Conservation (phyloP, 2,113 vertebrate genomes). For the Otis tarda region DNA sequence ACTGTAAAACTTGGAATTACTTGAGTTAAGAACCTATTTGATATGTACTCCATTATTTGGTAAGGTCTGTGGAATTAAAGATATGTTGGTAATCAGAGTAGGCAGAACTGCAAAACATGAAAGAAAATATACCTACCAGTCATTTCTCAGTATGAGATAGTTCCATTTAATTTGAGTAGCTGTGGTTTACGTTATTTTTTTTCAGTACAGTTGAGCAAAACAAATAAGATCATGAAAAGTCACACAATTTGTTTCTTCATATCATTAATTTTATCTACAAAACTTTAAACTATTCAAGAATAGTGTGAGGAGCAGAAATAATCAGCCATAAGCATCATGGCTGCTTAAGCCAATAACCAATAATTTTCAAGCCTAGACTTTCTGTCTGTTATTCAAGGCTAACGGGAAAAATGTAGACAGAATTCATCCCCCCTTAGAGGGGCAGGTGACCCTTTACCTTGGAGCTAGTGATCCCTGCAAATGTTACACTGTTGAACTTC, state of each 20-base stretch:
- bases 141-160: not conserved
- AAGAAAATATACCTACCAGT: not conserved
- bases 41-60: not conserved
- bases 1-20: not conserved
- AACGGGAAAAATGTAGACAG: conserved; percentile 30
- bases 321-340: conserved; percentile 47
- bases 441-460: conserved; percentile 27
- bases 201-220: conserved; percentile 21
- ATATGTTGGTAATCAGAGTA: not conserved
- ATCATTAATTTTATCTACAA: conserved; percentile 10
- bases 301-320: conserved; percentile 47
- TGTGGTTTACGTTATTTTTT: conserved; percentile 17
- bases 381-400: conserved; percentile 44
- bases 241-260: not conserved
- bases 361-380: conserved; percentile 18
- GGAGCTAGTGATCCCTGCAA: conserved; percentile 9
- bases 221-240: not conserved
- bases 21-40: not conserved
- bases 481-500: conserved; percentile 42
- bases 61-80: not conserved
- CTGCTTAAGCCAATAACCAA: conserved; percentile 54
- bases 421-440: conserved; percentile 37
- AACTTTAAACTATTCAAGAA: conserved; percentile 30
- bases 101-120: conserved; percentile 10
- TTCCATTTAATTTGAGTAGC: conserved; percentile 39